A percentile compares a stretch with the other conserved stretches of the same genome.
Conservation (phyloP, 2,888 invertebrate genomes). For the Agapostemon virescens region DNA sequence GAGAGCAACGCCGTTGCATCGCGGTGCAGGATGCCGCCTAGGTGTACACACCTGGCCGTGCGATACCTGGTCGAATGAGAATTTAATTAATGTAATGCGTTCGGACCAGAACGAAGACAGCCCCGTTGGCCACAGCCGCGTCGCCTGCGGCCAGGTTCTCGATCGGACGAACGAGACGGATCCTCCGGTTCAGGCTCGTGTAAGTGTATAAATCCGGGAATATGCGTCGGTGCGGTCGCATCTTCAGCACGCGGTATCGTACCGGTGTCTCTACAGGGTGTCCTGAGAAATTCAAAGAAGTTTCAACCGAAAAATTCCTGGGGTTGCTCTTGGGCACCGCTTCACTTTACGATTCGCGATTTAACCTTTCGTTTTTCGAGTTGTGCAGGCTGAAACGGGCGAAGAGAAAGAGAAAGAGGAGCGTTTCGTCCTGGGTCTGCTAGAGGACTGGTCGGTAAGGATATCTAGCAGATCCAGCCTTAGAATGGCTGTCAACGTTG, state of each 20-base stretch:
- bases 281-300: too few relatives aligned
- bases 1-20: neutral
- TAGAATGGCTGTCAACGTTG: too few relatives aligned
- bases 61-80: neutral
- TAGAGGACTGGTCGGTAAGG: too few relatives aligned
- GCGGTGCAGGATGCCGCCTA: too few relatives aligned
- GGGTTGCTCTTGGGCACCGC: too few relatives aligned
- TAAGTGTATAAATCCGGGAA: conserved; percentile 55
- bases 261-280: conserved; percentile 16
- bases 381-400: too few relatives aligned
- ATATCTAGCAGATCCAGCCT: too few relatives aligned
- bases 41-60: neutral
- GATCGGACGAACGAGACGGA: conserved; percentile 33
- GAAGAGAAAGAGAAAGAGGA: too few relatives aligned
- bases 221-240: conserved; percentile 42
- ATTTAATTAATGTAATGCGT: conserved; percentile 51
- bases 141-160: conserved; percentile 25
- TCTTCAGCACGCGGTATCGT: conserved; percentile 49
- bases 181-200: conserved; percentile 28
- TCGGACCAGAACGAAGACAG: neutral
- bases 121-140: conserved; percentile 4
- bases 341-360: too few relatives aligned
- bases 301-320: too few relatives aligned
- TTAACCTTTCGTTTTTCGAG: too few relatives aligned
- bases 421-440: too few relatives aligned